Conservation (phyloP, 1,140 invertebrate genomes). For the Meloidogyne floridensis region DNA sequence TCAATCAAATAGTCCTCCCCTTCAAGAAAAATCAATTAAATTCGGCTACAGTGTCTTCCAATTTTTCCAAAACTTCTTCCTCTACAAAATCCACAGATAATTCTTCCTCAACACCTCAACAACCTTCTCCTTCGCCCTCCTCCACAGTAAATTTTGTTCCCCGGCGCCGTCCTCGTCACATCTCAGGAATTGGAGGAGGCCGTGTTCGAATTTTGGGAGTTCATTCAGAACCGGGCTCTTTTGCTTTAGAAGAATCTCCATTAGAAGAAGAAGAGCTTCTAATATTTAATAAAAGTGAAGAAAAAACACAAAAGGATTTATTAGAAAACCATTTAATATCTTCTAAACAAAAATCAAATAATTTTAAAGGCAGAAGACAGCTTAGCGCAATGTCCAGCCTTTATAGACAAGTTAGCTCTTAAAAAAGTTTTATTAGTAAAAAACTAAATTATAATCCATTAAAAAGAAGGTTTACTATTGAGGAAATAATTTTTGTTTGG, state of each 20-base stretch:
- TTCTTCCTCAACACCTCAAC: background rate
- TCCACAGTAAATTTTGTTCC: background rate
- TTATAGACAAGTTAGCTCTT: constrained; percentile 18
- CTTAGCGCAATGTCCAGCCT: constrained; percentile 27
- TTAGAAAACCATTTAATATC: constrained; percentile 10
- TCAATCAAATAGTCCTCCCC: background rate
- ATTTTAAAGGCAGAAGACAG: constrained; percentile 16
- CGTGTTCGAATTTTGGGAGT: constrained; percentile 25
- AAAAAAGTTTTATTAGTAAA: constrained; percentile 9
- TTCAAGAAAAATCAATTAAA: background rate
- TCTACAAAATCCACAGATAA: background rate
- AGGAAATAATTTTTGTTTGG: no score
- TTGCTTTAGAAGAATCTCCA: constrained; percentile 5
- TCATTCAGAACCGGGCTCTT: constrained; percentile 15
- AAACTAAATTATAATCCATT: no score
- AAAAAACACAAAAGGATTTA: background rate
- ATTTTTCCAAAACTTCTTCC: background rate
- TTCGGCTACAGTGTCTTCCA: background rate
- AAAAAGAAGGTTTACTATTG: no score
- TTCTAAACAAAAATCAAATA: constrained; percentile 2
- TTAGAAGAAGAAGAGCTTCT: background rate
- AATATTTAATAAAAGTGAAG: background rate
- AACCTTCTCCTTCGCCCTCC: background rate
- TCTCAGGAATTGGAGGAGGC: background rate
- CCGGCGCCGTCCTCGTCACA: background rate